Conservation (phyloP, 2,888 invertebrate genomes). For the Poecilus cupreus region DNA sequence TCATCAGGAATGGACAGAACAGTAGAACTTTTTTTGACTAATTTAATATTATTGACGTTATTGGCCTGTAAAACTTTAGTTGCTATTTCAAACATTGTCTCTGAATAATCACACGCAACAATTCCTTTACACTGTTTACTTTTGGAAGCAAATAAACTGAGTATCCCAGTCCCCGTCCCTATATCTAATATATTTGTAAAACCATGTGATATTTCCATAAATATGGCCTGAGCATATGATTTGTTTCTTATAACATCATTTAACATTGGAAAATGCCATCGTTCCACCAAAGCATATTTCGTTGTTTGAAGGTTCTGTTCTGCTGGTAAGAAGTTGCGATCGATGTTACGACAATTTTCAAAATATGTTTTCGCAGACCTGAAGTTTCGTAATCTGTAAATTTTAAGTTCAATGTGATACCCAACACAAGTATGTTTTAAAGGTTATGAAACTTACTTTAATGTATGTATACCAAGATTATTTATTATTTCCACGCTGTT, state of each 20-base stretch:
- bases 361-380: slow-evolving; percentile 67
- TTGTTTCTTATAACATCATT: slow-evolving; percentile 83
- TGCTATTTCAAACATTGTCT: slow-evolving; percentile 79
- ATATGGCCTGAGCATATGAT: slow-evolving; percentile 80
- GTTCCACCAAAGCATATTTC: slow-evolving; percentile 80
- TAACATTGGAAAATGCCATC: slow-evolving; percentile 90
- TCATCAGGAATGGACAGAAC: slow-evolving; percentile 74
- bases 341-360: slow-evolving; percentile 73
- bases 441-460: slow-evolving; percentile 70
- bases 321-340: slow-evolving; percentile 75
- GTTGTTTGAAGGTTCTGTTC: slow-evolving; percentile 82
- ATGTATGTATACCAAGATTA: slow-evolving; percentile 74
- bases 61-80: slow-evolving; percentile 76
- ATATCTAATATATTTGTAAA: slow-evolving; percentile 81
- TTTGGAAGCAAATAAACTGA: slow-evolving; percentile 80
- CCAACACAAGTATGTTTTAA: not conserved
- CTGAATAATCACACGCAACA: slow-evolving; percentile 81
- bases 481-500: slow-evolving; percentile 73
- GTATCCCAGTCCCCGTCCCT: slow-evolving; percentile 85
- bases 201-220: slow-evolving; percentile 73
- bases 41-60: slow-evolving; percentile 70
- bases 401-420: slow-evolving; percentile 2
- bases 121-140: slow-evolving; percentile 72
- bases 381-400: slow-evolving; percentile 66
- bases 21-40: slow-evolving; percentile 79